Base-by-base conservation (phyloP, 2,797 vertebrate genomes). In the Mus spretus region DNA sequence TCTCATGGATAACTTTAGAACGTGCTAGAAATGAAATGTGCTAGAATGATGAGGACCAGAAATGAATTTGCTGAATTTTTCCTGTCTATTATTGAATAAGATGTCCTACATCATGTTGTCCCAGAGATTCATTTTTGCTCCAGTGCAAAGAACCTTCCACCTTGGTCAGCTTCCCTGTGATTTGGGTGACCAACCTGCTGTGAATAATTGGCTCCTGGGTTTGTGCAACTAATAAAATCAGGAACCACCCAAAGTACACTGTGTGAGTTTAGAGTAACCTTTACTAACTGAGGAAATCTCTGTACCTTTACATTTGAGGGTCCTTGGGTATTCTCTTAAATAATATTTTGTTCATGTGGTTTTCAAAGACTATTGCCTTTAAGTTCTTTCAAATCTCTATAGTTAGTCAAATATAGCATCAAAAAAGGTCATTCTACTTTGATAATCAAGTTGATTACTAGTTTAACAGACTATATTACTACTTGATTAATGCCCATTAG, bases 261-360 rank as follows among this genome's bases (percentile, higher is more conserved):
- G 17, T 2, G 12, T 7, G 6, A 72, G 19, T 37, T 50, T 44
- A n/a, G 7, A 17, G 5, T 70, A 11, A 5, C 12, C 10, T 4
- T 6, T 24, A 44, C 19, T 7, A 59, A 37, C 50, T 24, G 31
- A 37, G 24, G 19, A 40, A 14, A 59, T 44, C 34, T 77, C 3
- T 12, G 72, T 3, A 6, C 1, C 14, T n/a, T 2, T 1, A 28
- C 15, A 47, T 37, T 22, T 7, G 3, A 47, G 0, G 1, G 7
- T 24, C 20, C 24, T 9, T 55, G 26, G 15, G 8, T 20, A 1
- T 22, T 55, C 6, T 24, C 19, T 7, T 24, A 13, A 15, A 2
- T 3, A 17, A 2, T 12, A 4, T 11, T 1, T 4, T 1, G 22
- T 8, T 79, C 9, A 3, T 22, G 20, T 78, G 5, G 12, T 26